Percentiles rank a stretch among this genome's conserved stretches.
Conservation (phyloP, 2,797 vertebrate genomes). For the Dallia pectoralis region DNA sequence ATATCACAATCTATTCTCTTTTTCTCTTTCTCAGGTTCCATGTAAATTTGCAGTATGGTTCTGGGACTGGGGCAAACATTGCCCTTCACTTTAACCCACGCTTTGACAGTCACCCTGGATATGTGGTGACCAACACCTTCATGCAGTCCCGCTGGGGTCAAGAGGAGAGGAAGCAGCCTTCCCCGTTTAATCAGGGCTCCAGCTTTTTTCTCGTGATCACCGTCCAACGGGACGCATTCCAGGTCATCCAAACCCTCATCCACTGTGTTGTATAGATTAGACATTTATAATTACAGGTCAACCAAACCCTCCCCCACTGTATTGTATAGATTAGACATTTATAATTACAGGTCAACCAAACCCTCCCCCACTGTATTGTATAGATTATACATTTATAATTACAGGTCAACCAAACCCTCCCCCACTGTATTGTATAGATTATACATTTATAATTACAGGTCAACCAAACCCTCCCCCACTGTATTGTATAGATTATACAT, state of each 20-base stretch:
- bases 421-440: too few species aligned
- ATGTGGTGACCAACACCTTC: constrained; percentile 66
- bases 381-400: too few species aligned
- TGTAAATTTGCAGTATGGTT: constrained; percentile 71
- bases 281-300: neutral
- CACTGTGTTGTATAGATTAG: neutral
- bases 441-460: too few species aligned
- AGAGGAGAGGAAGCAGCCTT: constrained; percentile 65
- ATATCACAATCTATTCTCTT: neutral
- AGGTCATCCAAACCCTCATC: constrained; percentile 47
- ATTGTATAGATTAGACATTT: too few species aligned
- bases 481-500: too few species aligned
- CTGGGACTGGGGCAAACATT: constrained; percentile 48
- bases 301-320: too few species aligned
- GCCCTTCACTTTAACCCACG: constrained; percentile 77
- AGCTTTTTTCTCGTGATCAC: constrained; percentile 60
- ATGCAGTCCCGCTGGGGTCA: constrained; percentile 55
- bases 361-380: too few species aligned
- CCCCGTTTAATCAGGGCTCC: constrained; percentile 37
- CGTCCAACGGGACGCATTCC: constrained; percentile 48
- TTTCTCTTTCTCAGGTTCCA: constrained; percentile 59
- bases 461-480: too few species aligned
- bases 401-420: too few species aligned
- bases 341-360: neutral
- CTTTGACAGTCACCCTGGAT: constrained; percentile 48